Base-by-base conservation (phyloP, 2,797 vertebrate species). In the Karalla daura region DNA sequence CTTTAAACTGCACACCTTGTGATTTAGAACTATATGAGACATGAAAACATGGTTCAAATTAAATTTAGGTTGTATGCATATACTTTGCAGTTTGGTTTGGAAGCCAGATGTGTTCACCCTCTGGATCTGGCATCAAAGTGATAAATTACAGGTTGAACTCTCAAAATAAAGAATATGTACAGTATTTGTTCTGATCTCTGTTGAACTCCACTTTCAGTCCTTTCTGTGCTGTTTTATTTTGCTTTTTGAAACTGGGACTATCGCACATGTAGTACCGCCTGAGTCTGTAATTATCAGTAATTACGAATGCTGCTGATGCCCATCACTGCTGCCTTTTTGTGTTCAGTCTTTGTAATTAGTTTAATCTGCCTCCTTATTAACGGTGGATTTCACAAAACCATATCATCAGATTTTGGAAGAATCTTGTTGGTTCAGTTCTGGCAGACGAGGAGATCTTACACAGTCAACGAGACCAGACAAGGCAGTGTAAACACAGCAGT, bases 231-330 rank as follows among this genome's bases (percentile, higher is more conserved):
- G 12, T 30, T 6, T 28, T 15, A 36, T 3, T 33, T 12, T 11
- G 12, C 14, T 12, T 32, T 44, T 8, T 27, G 39, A 18, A 43
- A 18, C 25, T 7, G 25, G 5, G 27, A 23, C 54, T 40, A 27
- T 25, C 12, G 40, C 45, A 60, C 14, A n/a, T n/a, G 3, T 11
- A 3, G 5, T 41, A 28, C 20, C n/a, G 18, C 37, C 21, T 58
- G 23, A 46, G 37, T 30, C 15, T 60, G 37, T 60, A 45, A 64
- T 68, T 63, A 69, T 54, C 40, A 59, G 41, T 59, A 61, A 65
- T 76, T 54, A 65, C 62, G 21, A 1, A 18, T 17, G 30, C 32
- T 46, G 11, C 13, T 64, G 54, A 55, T 51, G 54, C 24, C 58
- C 18, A 55, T 70, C 66, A 66, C 15, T 11, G 39, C 40, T 13